phyloP scores from a whole-genome alignment of 2,888 invertebrate species.

The Hyalella azteca region DNA sequence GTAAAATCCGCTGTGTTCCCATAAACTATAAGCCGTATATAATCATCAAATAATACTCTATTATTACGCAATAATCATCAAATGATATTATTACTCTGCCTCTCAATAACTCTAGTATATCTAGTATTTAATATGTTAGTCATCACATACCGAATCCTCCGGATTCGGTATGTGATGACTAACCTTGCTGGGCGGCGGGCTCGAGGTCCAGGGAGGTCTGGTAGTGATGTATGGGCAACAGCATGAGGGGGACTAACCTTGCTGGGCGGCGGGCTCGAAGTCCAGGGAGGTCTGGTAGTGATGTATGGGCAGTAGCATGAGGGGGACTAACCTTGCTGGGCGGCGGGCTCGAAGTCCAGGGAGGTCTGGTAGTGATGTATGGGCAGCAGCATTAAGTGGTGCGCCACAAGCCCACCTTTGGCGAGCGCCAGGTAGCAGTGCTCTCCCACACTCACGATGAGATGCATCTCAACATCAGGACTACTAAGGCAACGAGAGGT shows the following conservation, averaged over 20 bases:
- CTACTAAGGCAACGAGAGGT: slow-evolving; percentile 95
- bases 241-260: slow-evolving; percentile 68
- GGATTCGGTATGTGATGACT: background rate
- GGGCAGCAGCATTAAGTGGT: slow-evolving; percentile 89
- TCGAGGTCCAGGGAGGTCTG: slow-evolving; percentile 56
- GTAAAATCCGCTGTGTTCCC: no score
- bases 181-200: slow-evolving; percentile 47
- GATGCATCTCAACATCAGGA: slow-evolving; percentile 90
- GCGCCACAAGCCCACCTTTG: slow-evolving; percentile 81
- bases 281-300: slow-evolving; percentile 45
- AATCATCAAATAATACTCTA: no score
- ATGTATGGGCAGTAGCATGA: slow-evolving; percentile 84
- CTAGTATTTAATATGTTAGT: no score
- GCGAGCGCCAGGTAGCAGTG: slow-evolving; percentile 88
- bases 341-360: slow-evolving; percentile 51
- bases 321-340: slow-evolving; percentile 60
- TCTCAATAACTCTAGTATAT: no score
- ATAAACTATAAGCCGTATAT: no score
- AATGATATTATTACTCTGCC: no score
- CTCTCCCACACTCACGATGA: slow-evolving; percentile 89
- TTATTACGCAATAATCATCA: no score
- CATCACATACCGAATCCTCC: no score
- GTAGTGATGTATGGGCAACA: slow-evolving; percentile 75
- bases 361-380: slow-evolving; percentile 66
- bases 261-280: background rate